phyloP scores from a whole-genome alignment of 2,888 invertebrate species.

The Allygus modestus region DNA sequence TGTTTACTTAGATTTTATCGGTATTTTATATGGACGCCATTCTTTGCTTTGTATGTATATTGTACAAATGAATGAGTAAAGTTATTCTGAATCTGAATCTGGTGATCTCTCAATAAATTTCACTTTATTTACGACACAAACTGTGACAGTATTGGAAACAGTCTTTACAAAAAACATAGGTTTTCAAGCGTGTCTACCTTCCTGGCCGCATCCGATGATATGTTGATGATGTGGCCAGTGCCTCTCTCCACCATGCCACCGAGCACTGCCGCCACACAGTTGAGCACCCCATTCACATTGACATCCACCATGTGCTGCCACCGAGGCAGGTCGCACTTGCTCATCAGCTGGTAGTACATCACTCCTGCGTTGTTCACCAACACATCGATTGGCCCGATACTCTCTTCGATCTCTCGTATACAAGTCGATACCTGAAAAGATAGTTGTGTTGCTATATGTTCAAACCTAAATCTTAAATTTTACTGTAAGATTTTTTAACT shows the following conservation, averaged over 20 bases:
- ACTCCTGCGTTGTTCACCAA: constrained; percentile 77
- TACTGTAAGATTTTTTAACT: background rate
- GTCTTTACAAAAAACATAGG: no score
- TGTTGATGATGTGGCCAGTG: constrained; percentile 75
- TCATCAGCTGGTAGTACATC: constrained; percentile 74
- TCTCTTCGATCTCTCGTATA: constrained; percentile 66
- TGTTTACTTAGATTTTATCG: no score
- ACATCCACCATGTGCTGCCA: constrained; percentile 76
- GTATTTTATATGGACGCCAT: no score
- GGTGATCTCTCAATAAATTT: no score
- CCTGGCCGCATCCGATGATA: constrained; percentile 72
- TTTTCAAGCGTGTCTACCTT: constrained; percentile 69
- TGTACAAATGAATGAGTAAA: no score
- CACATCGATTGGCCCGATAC: constrained; percentile 74
- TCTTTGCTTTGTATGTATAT: no score
- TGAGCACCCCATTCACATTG: constrained; percentile 69
- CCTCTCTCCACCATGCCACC: constrained; percentile 73
- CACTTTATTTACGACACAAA: no score
- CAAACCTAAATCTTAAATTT: background rate
- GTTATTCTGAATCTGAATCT: no score
- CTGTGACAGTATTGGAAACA: no score
- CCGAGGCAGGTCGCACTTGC: constrained; percentile 75
- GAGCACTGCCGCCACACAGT: constrained; percentile 73
- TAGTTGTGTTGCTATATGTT: background rate
- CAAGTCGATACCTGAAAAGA: constrained; percentile 26